These are phyloP conservation scores for Morone chrysops DNA, from an alignment of 2,113 vertebrate genomes.

Conservation along the genomic window DNA sequence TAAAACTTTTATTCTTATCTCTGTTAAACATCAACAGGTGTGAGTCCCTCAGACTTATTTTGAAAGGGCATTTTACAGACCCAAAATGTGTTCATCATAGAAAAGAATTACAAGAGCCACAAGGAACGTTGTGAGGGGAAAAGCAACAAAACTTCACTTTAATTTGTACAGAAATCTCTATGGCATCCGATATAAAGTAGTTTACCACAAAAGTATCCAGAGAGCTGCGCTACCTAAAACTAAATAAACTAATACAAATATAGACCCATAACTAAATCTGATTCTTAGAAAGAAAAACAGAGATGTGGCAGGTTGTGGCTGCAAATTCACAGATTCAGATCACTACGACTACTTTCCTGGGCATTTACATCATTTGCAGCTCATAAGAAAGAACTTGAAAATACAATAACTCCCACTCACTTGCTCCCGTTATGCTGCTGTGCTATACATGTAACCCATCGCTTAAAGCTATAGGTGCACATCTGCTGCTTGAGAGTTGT, in stretches of 20 bases:
- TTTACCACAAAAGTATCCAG: neutral
- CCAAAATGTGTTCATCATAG: no score
- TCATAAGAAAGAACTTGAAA: neutral
- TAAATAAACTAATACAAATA: no score
- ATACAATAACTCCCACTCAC: neutral
- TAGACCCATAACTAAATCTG: no score
- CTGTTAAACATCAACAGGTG: neutral
- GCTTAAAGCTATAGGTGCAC: neutral
- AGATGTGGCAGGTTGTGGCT: no score
- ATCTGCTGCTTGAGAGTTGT: slow-evolving; percentile 9
- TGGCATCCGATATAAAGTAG: neutral
- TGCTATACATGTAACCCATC: neutral
- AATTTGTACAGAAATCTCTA: neutral
- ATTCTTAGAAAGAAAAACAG: neutral
- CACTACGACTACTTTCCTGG: neutral
- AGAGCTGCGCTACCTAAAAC: neutral
- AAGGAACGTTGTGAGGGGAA: neutral
- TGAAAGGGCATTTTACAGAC: neutral
- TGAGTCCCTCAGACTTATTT: neutral
- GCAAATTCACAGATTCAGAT: neutral
- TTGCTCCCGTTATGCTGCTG: neutral
- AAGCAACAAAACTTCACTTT: neutral
- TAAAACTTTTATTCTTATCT: neutral
- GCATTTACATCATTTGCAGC: neutral
- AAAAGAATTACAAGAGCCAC: neutral